Percentiles rank a stretch among this genome's conserved stretches.
Evolutionary conservation across 2,797 vertebrate genomes (phyloP).

Genomic region (Austrolebias charrua): DNA sequence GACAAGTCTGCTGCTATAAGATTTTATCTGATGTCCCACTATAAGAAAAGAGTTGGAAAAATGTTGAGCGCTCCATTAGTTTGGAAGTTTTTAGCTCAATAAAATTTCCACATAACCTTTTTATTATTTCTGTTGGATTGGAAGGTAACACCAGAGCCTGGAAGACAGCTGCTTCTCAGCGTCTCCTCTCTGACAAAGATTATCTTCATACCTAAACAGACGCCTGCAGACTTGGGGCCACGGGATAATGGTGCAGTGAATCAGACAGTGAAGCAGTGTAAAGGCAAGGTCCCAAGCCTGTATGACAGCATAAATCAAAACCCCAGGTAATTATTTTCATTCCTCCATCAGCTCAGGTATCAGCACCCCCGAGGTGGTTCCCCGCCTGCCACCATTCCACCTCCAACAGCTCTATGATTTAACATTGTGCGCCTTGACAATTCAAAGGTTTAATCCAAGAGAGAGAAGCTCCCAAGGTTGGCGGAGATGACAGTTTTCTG

Average conservation of each 20-base stretch:
- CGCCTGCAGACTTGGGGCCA: slow-evolving; percentile 51
- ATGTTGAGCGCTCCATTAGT: slow-evolving; percentile 10
- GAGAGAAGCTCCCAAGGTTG: slow-evolving; percentile 27
- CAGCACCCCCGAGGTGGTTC: slow-evolving; percentile 52
- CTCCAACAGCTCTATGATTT: slow-evolving; percentile 23
- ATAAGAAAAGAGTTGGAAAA: slow-evolving; percentile 4
- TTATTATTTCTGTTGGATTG: slow-evolving; percentile 49
- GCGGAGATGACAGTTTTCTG: slow-evolving; percentile 26
- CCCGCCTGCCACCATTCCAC: slow-evolving; percentile 15
- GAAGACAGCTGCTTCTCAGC: slow-evolving; percentile 36
- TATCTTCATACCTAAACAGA: slow-evolving; percentile 53
- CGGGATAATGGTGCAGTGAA: slow-evolving; percentile 46
- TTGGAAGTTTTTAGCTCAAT: slow-evolving; percentile 46
- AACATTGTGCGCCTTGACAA: slow-evolving; percentile 43
- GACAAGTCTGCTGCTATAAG: slow-evolving; percentile 4
- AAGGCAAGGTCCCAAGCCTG: slow-evolving; percentile 26
- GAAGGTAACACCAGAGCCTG: slow-evolving; percentile 37
- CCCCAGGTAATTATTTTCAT: slow-evolving; percentile 58
- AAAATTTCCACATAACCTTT: slow-evolving; percentile 55
- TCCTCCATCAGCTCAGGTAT: slow-evolving; percentile 50
- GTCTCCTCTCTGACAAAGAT: slow-evolving; percentile 29
- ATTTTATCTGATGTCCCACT: not conserved
- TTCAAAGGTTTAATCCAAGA: slow-evolving; percentile 47
- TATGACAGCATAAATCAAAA: slow-evolving; percentile 52
- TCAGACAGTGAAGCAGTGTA: slow-evolving; percentile 36